Evolutionary conservation across 2,888 invertebrate species (phyloP).

Genomic region (Hydrotaea diabolus): DNA sequence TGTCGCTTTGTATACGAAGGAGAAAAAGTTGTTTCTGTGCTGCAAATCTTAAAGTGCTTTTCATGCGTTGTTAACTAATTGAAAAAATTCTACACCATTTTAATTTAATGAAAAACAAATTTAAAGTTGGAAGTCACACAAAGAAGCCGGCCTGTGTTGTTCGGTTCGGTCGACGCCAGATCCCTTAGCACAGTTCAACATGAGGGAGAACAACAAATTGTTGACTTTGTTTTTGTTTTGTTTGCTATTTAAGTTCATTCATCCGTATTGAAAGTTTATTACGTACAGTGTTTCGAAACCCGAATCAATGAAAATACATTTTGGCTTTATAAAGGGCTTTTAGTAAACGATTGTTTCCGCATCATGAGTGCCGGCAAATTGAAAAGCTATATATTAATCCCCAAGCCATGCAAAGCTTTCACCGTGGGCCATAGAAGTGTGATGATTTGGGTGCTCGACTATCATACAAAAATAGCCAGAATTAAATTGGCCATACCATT

Average conservation of each 20-base stretch:
- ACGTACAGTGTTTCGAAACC: background rate
- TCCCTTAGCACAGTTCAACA: background rate
- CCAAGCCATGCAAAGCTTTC: too few species aligned
- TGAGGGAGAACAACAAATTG: background rate
- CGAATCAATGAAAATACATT: too few species aligned
- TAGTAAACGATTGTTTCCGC: too few species aligned
- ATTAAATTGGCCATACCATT: too few species aligned
- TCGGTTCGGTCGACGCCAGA: too few species aligned
- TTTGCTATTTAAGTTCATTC: background rate
- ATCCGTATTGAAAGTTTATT: background rate
- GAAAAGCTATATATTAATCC: too few species aligned
- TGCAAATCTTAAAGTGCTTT: background rate
- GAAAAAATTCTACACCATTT: constrained; percentile 12
- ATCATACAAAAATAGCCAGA: too few species aligned
- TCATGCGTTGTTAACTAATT: constrained; percentile 7
- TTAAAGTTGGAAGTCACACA: background rate
- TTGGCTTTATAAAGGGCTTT: too few species aligned
- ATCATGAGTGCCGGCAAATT: too few species aligned
- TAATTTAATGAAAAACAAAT: constrained; percentile 5
- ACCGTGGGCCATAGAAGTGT: too few species aligned
- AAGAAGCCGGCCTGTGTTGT: background rate
- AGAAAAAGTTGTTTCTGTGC: background rate
- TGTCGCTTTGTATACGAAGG: background rate
- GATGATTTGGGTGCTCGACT: too few species aligned
- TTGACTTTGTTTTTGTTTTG: background rate